A percentile compares a stretch with the other conserved stretches of the same genome.
These are phyloP conservation scores for Nephotettix cincticeps DNA, from an alignment of 1,140 invertebrate genomes.

Conservation along the genomic window DNA sequence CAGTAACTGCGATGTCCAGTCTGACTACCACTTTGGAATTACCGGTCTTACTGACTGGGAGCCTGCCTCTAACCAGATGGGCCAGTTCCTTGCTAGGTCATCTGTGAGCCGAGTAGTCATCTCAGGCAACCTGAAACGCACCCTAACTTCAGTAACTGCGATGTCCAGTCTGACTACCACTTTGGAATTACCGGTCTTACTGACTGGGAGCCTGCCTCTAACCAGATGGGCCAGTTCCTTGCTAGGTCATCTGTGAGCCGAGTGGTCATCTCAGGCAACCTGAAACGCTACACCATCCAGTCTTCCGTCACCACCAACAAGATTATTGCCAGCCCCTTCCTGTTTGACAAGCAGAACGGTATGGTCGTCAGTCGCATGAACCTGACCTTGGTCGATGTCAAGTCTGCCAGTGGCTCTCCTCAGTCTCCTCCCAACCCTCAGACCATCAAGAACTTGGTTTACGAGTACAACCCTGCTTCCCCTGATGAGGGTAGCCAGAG, in stretches of 20 bases:
- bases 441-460: constrained; percentile 56
- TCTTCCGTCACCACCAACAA: constrained; percentile 58
- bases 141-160: constrained; percentile 63
- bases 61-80: constrained; percentile 53
- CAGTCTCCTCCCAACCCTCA: constrained; percentile 43
- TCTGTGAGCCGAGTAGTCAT: no score
- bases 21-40: constrained; percentile 61
- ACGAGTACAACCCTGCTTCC: constrained; percentile 47
- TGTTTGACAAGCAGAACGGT: constrained; percentile 53
- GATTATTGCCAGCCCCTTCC: constrained; percentile 54
- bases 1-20: constrained; percentile 56
- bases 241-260: constrained; percentile 54
- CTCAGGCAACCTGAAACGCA: constrained; percentile 62
- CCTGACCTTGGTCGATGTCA: constrained; percentile 50
- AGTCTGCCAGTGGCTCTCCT: constrained; percentile 35
- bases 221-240: constrained; percentile 57
- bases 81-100: constrained; percentile 58
- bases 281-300: constrained; percentile 59
- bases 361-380: constrained; percentile 60
- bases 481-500: constrained; percentile 15
- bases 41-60: constrained; percentile 53
- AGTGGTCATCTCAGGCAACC: constrained; percentile 54
- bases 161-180: constrained; percentile 57
- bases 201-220: constrained; percentile 55
- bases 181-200: constrained; percentile 56